phyloP scores from a whole-genome alignment of 2,797 vertebrate species.

The Pogoniulus pusillus region DNA sequence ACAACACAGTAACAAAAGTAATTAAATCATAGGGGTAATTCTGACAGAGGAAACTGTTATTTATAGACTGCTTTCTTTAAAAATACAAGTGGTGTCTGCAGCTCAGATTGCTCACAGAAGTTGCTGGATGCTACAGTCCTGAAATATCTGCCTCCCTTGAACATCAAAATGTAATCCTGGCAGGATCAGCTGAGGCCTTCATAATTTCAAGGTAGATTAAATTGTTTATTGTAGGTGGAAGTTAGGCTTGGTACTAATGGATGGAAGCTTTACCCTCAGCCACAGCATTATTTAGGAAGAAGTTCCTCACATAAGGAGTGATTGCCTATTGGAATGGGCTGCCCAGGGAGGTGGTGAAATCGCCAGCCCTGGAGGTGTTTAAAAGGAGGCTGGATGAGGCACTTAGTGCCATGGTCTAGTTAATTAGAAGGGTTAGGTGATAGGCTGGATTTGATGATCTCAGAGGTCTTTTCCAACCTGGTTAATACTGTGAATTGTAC shows the following conservation, averaged over 20 bases:
- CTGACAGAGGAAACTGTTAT: background rate
- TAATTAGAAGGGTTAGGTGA: no score
- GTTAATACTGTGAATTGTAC: background rate
- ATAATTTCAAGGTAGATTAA: slow-evolving; percentile 50
- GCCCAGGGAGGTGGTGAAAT: no score
- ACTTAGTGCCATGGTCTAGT: no score
- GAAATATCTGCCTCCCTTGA: background rate
- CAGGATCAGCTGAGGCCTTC: background rate
- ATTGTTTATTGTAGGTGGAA: slow-evolving; percentile 20
- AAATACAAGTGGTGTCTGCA: background rate
- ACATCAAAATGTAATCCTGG: background rate
- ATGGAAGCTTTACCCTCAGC: background rate
- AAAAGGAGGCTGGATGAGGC: no score
- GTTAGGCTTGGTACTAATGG: background rate
- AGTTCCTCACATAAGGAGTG: no score
- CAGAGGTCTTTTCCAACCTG: no score
- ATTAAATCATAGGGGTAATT: background rate
- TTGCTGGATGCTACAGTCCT: background rate
- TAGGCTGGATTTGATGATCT: no score
- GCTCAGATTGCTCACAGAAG: background rate
- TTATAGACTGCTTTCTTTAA: background rate
- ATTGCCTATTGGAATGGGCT: no score
- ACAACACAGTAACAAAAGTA: background rate
- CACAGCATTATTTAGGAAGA: background rate
- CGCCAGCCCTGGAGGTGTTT: no score